These are phyloP conservation scores for Cercopithecus neglectus DNA, from an alignment of 2,797 vertebrate genomes.

Conservation along the genomic window DNA sequence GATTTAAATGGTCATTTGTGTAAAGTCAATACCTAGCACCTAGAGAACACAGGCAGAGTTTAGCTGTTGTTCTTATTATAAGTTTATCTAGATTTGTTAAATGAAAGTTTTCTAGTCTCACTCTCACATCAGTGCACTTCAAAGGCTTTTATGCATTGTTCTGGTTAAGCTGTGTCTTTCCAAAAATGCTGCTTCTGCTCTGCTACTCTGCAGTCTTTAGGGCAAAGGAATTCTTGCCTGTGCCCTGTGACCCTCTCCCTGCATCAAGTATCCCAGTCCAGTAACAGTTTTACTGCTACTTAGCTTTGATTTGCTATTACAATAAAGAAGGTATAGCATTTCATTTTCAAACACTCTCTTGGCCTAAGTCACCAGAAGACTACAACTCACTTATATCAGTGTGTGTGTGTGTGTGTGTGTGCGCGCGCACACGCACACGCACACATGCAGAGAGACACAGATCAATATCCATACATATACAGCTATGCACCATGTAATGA, in stretches of 20 bases:
- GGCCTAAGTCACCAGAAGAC: background rate
- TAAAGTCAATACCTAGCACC: background rate
- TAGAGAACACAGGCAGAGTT: background rate
- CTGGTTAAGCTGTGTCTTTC: background rate
- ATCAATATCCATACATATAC: background rate
- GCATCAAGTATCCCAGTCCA: background rate
- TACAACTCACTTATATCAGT: too few species aligned
- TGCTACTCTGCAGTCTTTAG: background rate
- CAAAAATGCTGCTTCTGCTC: background rate
- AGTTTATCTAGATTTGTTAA: background rate
- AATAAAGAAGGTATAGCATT: background rate
- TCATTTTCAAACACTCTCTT: background rate
- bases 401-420: accelerated
- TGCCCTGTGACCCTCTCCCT: background rate
- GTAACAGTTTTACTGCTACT: too few species aligned
- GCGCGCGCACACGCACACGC: too few species aligned
- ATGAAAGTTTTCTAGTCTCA: background rate
- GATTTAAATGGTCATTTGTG: background rate
- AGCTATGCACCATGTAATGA: background rate
- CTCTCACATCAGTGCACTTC: background rate
- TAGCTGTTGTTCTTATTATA: background rate
- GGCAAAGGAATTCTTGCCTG: background rate
- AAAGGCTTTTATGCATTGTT: background rate
- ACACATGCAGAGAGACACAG: background rate
- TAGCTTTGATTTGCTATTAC: background rate